Conservation (phyloP, 2,888 invertebrate genomes). For the Belgica antarctica region DNA sequence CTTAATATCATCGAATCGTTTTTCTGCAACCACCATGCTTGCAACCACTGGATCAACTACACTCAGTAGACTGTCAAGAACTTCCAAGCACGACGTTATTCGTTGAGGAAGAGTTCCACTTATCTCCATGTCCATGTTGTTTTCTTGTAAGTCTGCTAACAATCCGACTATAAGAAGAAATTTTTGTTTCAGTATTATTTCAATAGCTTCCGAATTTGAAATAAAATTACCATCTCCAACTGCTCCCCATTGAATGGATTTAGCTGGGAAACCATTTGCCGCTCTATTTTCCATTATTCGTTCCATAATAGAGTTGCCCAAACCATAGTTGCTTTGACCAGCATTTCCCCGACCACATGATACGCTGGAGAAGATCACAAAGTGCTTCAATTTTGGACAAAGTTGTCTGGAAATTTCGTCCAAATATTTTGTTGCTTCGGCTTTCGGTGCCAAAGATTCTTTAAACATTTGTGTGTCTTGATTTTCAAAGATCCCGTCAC, state of each 20-base stretch:
- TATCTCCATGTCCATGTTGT: slow-evolving; percentile 54
- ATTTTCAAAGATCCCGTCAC: slow-evolving; percentile 70
- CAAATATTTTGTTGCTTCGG: slow-evolving; percentile 67
- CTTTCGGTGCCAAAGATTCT: slow-evolving; percentile 70
- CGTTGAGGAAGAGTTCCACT: slow-evolving; percentile 68
- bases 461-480: slow-evolving; percentile 67
- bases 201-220: too few relatives aligned
- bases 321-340: slow-evolving; percentile 85
- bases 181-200: too few relatives aligned
- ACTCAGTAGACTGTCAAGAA: slow-evolving; percentile 60
- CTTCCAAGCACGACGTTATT: slow-evolving; percentile 63
- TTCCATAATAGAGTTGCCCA: slow-evolving; percentile 84
- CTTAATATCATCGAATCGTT: slow-evolving; percentile 53
- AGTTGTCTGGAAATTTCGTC: slow-evolving; percentile 61
- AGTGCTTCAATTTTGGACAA: slow-evolving; percentile 59
- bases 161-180: too few relatives aligned
- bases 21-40: slow-evolving; percentile 67
- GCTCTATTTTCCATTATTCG: slow-evolving; percentile 59
- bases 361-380: slow-evolving; percentile 82
- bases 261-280: slow-evolving; percentile 56
- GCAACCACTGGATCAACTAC: slow-evolving; percentile 58
- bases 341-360: slow-evolving; percentile 81
- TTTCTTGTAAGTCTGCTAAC: slow-evolving; percentile 61
- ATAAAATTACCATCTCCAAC: slow-evolving; percentile 67
- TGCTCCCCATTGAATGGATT: slow-evolving; percentile 66